phyloP scores from a whole-genome alignment of 2,797 vertebrate species.

The Zonotrichia albicollis region DNA sequence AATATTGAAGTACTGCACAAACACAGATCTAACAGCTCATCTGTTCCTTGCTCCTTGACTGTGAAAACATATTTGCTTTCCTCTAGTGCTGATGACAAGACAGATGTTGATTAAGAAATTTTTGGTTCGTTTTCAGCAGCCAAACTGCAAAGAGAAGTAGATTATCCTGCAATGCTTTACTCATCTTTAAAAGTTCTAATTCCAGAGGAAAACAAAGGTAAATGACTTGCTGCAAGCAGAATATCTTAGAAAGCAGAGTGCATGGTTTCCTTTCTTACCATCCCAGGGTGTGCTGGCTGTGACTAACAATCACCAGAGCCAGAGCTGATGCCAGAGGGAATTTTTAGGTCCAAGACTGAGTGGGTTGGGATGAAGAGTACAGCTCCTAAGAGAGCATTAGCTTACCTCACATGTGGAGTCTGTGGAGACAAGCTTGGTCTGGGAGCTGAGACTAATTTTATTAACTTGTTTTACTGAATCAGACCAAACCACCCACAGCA shows the following conservation, averaged over 20 bases:
- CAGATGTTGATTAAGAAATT: background rate
- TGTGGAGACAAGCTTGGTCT: background rate
- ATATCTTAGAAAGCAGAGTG: background rate
- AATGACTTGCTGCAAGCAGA: background rate
- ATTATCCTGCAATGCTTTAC: background rate
- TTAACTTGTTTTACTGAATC: conserved; percentile 1
- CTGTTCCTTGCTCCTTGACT: background rate
- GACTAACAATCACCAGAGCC: background rate
- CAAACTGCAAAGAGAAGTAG: background rate
- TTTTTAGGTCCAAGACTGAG: background rate
- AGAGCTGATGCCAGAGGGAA: background rate
- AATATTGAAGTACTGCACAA: background rate
- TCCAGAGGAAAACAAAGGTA: background rate
- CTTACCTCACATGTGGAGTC: background rate
- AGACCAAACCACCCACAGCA: background rate
- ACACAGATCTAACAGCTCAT: background rate
- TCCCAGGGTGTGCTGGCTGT: background rate
- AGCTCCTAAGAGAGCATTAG: background rate
- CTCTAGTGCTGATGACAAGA: background rate
- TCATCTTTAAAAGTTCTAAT: background rate
- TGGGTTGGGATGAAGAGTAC: background rate
- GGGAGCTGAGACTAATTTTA: background rate
- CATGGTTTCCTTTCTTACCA: background rate
- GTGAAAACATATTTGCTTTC: background rate
- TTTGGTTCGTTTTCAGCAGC: background rate